A percentile compares a stretch with the other conserved stretches of the same genome.
Evolutionary conservation across 1,140 invertebrate genomes (phyloP).

Genomic region (Druon quercuslanigerum): DNA sequence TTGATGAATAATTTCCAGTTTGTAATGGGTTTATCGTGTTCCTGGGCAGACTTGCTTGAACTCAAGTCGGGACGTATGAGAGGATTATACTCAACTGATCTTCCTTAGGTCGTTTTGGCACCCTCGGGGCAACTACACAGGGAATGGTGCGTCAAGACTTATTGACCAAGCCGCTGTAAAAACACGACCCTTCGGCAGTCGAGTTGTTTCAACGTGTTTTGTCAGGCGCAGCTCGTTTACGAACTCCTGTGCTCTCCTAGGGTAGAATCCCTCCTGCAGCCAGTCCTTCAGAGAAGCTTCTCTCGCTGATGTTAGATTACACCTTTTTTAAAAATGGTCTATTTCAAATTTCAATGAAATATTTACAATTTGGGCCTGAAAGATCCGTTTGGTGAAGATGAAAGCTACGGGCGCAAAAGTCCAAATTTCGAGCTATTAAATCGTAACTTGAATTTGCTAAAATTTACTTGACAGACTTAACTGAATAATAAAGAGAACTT

Average conservation of each 20-base stretch:
- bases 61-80: background rate
- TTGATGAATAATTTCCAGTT: background rate
- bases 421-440: too few relatives aligned
- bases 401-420: too few relatives aligned
- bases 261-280: constrained; percentile 11
- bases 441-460: too few relatives aligned
- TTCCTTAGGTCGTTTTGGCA: background rate
- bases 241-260: constrained; percentile 33
- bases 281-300: constrained; percentile 14
- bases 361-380: background rate
- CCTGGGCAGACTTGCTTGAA: background rate
- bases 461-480: too few relatives aligned
- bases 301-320: constrained; percentile 1
- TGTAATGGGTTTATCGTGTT: constrained; percentile 16
- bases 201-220: constrained; percentile 60
- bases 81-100: constrained; percentile 14
- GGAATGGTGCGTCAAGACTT: constrained; percentile 44
- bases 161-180: constrained; percentile 58
- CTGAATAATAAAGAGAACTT: too few relatives aligned
- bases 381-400: too few relatives aligned
- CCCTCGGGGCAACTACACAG: background rate
- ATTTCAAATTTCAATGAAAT: constrained; percentile 1
- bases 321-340: background rate
- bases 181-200: constrained; percentile 54
- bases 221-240: constrained; percentile 50